Base-by-base conservation (phyloP, 2,797 vertebrate genomes). In the Carapus acus region DNA sequence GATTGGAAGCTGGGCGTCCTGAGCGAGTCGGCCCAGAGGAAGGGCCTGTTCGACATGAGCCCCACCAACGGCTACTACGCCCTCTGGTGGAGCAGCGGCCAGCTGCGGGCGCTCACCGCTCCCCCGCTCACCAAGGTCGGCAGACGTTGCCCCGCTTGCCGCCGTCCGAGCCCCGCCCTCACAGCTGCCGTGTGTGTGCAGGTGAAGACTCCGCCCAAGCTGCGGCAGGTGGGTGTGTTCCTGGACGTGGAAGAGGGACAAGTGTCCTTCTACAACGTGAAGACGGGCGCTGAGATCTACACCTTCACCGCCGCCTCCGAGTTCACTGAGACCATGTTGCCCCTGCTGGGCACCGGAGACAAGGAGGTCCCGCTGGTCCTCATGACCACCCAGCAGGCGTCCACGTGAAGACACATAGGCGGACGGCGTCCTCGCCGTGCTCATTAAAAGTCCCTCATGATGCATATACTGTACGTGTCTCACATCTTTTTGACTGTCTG, bases 1-100 rank as follows among this genome's bases (percentile, higher is more conserved):
- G 87, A 89, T 74, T 90, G 89, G 86, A 88, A 89, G 37, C 36
- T 89, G 71, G 89, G 89, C 0, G 82, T 88, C 44, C 74, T 86
- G 18, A 54, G 47, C 0, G 85, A 87, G 50, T 81, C 86, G 0
- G 84, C 87, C 1, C 84, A 84, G 75, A 86, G 82, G 77, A 88
- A 88, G 14, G 87, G 87, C 7, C 78, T 88, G 60, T 87, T 88
- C 1, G 87, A 88, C 58, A 88, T 90, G 86, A 83, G 76, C 13
- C 89, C 87, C 0, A 3, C 65, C 0, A 78, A 69, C 0, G 86
- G 87, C 0, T 89, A 88, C 76, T 86, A 77, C 37, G 71, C 77
- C 46, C 33, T 90, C 69, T 90, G 88, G 88, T 89, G 85, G 85
- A 83, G 80, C 14, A 66, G 69, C 27, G 76, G 54, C 48, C 80